These are phyloP conservation scores for Pollachius pollachius DNA, from an alignment of 2,113 vertebrate genomes.

Conservation along the genomic window DNA sequence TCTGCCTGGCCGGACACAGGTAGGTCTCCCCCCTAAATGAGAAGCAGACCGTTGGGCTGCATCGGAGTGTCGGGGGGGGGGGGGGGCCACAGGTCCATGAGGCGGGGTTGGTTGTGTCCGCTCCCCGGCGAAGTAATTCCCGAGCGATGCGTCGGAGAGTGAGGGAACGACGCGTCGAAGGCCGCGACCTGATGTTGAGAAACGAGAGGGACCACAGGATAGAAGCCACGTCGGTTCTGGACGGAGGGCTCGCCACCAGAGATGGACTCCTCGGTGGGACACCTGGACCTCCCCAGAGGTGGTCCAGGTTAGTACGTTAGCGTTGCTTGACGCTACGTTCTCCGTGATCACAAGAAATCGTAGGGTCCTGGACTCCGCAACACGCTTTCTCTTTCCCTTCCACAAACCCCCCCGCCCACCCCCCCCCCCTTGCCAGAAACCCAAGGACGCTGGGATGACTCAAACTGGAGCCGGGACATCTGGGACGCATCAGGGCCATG, in stretches of 20 bases:
- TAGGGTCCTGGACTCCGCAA: too few species aligned
- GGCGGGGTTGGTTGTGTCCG: slow-evolving; percentile 62
- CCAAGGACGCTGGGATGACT: slow-evolving; percentile 49
- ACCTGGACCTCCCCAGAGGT: too few species aligned
- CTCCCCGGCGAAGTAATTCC: slow-evolving; percentile 43
- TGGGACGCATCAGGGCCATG: slow-evolving; percentile 65
- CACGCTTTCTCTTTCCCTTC: too few species aligned
- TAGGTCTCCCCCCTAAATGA: slow-evolving; percentile 68
- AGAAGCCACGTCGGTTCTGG: too few species aligned
- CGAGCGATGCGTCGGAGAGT: too few species aligned
- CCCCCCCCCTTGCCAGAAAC: slow-evolving; percentile 43
- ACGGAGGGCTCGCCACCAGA: too few species aligned
- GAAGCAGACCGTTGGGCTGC: slow-evolving; percentile 68
- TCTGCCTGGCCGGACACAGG: slow-evolving; percentile 63
- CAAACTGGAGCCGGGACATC: slow-evolving; percentile 46
- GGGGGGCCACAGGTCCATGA: slow-evolving; percentile 38
- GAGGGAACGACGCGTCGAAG: too few species aligned
- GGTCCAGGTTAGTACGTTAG: too few species aligned
- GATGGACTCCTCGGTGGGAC: too few species aligned
- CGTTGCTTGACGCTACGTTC: slow-evolving; percentile 5
- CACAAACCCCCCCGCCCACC: neutral
- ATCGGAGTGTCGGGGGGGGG: slow-evolving; percentile 57
- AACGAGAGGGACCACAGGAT: too few species aligned
- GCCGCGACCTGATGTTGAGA: too few species aligned
- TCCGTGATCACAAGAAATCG: too few species aligned